These are phyloP conservation scores for Alauda arvensis DNA, from an alignment of 2,797 vertebrate species.

Conservation along the genomic window DNA sequence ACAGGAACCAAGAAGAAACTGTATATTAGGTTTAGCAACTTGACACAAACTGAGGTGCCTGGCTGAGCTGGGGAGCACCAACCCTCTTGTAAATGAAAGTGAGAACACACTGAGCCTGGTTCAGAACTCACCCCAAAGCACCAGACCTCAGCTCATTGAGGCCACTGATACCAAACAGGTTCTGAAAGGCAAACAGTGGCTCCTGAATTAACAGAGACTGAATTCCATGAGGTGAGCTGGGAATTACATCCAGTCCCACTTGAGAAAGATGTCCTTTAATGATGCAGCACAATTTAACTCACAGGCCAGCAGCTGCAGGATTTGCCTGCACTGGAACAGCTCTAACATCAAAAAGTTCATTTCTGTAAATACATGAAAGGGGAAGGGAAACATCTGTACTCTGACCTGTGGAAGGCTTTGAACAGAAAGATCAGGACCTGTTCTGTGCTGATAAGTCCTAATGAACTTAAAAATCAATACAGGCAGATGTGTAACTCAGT, in stretches of 20 bases:
- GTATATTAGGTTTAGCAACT: not conserved
- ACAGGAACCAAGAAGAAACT: not conserved
- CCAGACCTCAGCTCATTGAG: not conserved
- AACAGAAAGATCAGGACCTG: not conserved
- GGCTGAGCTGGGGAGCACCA: not conserved
- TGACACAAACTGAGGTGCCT: not conserved
- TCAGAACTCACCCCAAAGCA: not conserved
- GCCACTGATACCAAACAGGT: not conserved
- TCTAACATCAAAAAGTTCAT: not conserved
- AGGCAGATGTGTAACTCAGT: not conserved
- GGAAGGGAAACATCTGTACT: not conserved
- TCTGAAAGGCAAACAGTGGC: not conserved
- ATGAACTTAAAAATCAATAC: not conserved
- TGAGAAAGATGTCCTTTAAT: not conserved
- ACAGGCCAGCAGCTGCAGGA: not conserved
- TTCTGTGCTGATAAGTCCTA: not conserved
- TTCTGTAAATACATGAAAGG: not conserved
- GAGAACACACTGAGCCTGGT: not conserved
- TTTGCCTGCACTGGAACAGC: not conserved
- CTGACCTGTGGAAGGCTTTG: not conserved
- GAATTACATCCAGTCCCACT: not conserved
- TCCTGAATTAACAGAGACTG: not conserved
- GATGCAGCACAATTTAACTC: not conserved
- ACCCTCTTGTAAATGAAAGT: not conserved
- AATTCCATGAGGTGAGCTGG: not conserved